Evolutionary conservation across 2,113 vertebrate genomes (phyloP).

Genomic region (Paralichthys olivaceus): DNA sequence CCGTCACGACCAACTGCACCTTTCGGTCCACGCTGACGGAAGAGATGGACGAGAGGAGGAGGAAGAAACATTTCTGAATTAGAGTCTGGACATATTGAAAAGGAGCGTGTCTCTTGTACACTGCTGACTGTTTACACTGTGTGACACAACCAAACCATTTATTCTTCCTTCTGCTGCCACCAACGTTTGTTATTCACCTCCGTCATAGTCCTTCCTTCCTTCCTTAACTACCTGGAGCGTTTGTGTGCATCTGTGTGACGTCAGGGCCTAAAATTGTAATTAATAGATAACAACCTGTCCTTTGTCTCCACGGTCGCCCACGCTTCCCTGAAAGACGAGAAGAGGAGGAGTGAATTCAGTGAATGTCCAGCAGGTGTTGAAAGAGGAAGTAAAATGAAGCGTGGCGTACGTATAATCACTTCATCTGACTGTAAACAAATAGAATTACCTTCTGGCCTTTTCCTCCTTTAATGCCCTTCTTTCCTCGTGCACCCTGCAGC

Average conservation of each 20-base stretch:
- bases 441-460: constrained; percentile 80
- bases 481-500: constrained; percentile 75
- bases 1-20: constrained; percentile 73
- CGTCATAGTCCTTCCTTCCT: too few relatives aligned
- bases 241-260: neutral
- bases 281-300: constrained; percentile 75
- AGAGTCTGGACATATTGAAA: neutral
- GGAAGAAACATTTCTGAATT: neutral
- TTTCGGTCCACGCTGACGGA: constrained; percentile 75
- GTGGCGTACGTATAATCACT: rapidly evolving
- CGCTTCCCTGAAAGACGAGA: constrained; percentile 65
- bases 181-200: too few relatives aligned
- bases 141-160: too few relatives aligned
- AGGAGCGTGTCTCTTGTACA: too few relatives aligned
- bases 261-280: neutral
- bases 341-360: neutral
- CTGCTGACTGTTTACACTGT: too few relatives aligned
- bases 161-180: too few relatives aligned
- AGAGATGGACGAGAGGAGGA: neutral
- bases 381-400: constrained; percentile 30
- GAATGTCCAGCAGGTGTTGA: neutral
- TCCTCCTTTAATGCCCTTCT: constrained; percentile 68
- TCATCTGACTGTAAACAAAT: constrained; percentile 6
- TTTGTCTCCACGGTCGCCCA: constrained; percentile 80
- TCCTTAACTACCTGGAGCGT: too few relatives aligned